Conservation (phyloP, 2,888 invertebrate genomes). For the Tanytarsus gracilentus region DNA sequence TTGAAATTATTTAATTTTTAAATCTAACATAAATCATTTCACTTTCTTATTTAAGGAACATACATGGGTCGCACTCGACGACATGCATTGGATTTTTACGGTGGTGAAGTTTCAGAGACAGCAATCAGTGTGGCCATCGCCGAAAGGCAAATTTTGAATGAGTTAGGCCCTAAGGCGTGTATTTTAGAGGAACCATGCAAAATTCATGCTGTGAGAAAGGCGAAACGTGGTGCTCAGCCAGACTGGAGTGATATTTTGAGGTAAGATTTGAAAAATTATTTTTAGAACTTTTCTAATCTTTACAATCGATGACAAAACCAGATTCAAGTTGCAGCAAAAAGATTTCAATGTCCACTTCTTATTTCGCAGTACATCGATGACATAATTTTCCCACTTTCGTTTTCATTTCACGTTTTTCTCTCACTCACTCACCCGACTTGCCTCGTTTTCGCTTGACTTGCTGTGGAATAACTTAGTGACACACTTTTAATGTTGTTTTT, state of each 20-base stretch:
- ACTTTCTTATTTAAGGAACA: slow-evolving; percentile 49
- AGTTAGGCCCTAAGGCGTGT: slow-evolving; percentile 69
- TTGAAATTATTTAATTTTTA: too few species aligned
- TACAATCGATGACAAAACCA: background rate
- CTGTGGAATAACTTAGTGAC: slow-evolving; percentile 20
- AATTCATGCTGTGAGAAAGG: slow-evolving; percentile 39
- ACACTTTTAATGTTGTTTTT: slow-evolving; percentile 17
- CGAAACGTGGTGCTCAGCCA: slow-evolving; percentile 41
- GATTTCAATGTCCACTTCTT: slow-evolving; percentile 14
- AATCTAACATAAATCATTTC: too few species aligned
- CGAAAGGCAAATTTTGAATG: slow-evolving; percentile 68
- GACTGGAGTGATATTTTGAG: slow-evolving; percentile 72
- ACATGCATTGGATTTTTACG: slow-evolving; percentile 39
- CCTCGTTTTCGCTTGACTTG: background rate
- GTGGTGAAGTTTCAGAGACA: slow-evolving; percentile 43
- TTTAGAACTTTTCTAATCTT: slow-evolving; percentile 22
- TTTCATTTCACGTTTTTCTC: slow-evolving; percentile 16
- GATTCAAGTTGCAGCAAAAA: background rate
- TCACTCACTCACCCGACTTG: too few species aligned
- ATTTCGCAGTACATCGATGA: slow-evolving; percentile 10
- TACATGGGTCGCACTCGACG: slow-evolving; percentile 59
- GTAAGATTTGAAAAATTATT: slow-evolving; percentile 51
- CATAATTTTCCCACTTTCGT: slow-evolving; percentile 27
- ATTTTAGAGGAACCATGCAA: slow-evolving; percentile 68
- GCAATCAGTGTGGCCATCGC: slow-evolving; percentile 57